These are phyloP conservation scores for Heteractis magnifica DNA, from an alignment of 92 coral and sea anemone genomes.

Conservation along the genomic window DNA sequence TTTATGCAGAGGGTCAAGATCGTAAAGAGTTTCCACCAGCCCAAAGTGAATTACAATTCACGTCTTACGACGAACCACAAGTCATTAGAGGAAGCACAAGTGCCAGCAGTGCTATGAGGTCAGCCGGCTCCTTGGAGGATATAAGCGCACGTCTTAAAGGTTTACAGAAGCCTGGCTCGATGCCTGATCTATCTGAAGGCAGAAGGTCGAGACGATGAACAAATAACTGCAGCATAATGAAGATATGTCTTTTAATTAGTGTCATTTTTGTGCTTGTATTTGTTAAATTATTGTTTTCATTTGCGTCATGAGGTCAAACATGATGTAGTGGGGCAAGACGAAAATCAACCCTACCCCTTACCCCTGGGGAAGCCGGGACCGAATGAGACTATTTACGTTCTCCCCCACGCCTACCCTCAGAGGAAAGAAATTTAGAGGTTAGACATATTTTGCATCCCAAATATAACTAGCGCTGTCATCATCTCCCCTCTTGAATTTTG, in stretches of 20 bases:
- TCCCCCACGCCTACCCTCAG: no score
- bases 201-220: conserved; percentile 32
- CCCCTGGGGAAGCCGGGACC: no score
- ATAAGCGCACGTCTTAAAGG: conserved; percentile 38
- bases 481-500: background rate
- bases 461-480: background rate
- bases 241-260: background rate
- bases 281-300: background rate
- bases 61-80: conserved; percentile 5
- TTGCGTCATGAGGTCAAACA: background rate
- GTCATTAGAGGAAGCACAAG: background rate
- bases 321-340: background rate
- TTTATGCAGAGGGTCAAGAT: conserved; percentile 12
- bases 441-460: background rate
- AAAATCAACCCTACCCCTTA: background rate
- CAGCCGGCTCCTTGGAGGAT: conserved; percentile 43
- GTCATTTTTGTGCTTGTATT: background rate
- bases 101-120: conserved; percentile 27
- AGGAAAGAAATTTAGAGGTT: no score
- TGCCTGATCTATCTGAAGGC: conserved; percentile 61
- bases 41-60: conserved; percentile 12
- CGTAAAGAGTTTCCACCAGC: background rate
- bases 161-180: conserved; percentile 40
- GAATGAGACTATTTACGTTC: no score
- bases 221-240: background rate